phyloP scores from a whole-genome alignment of 1,140 invertebrate genomes.

The Procambarus clarkii region DNA sequence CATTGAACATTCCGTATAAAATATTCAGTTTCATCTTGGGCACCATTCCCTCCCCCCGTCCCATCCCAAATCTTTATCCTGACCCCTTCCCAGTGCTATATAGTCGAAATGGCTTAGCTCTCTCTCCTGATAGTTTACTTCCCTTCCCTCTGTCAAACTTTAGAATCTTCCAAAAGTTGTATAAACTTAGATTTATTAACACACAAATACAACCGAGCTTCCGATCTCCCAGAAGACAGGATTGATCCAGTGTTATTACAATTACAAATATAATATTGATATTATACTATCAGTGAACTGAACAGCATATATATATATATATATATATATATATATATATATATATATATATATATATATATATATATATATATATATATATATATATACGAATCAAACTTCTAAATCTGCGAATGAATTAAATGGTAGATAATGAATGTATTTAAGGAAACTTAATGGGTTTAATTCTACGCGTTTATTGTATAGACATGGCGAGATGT shows the following conservation, averaged over 20 bases:
- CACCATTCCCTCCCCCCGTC: too few relatives aligned
- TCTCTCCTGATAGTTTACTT: too few relatives aligned
- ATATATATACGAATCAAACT: neutral
- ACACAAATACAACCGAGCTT: neutral
- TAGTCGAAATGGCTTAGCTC: too few relatives aligned
- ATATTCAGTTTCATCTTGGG: too few relatives aligned
- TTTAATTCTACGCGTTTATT: too few relatives aligned
- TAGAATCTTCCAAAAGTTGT: neutral
- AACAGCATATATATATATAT: neutral
- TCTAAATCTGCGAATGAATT: neutral
- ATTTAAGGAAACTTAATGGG: too few relatives aligned
- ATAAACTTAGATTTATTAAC: neutral
- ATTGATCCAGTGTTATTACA: neutral
- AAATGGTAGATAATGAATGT: too few relatives aligned
- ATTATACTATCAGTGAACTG: neutral
- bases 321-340: slow-evolving; percentile 19
- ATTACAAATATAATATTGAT: neutral
- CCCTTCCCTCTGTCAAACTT: neutral
- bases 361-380: neutral
- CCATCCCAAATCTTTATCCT: too few relatives aligned
- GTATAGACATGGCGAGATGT: too few relatives aligned
- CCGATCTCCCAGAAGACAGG: too few relatives aligned
- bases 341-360: neutral
- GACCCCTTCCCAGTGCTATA: too few relatives aligned
- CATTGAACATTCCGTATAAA: too few relatives aligned